Evolutionary conservation across 2,113 vertebrate species (phyloP), one percentile per base, ranked within the genome.

Genomic region (Andinoacara biseriatus): DNA sequence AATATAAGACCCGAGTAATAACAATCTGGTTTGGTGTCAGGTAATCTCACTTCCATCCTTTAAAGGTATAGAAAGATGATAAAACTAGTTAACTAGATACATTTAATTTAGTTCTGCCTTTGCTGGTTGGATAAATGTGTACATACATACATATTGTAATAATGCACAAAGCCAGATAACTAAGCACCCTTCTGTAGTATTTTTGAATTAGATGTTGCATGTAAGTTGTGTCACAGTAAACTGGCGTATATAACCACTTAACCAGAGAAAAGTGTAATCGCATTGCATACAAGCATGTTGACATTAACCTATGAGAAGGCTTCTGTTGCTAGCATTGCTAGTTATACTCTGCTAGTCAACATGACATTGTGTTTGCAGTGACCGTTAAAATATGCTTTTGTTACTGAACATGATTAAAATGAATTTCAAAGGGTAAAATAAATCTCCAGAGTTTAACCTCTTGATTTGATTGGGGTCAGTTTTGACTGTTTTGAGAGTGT

Each of bases 201-300:
- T 24, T 43, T 43, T 11, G 11, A 43, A 40, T 49, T 49, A 0
- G 38, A 1, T 17, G 8, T 29, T 46, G 43, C 29, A 0, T 49
- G 5, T 29, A 69, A 7, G 65, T 18, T 31, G 65, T 31, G 24
- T 46, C 43, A 52, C 43, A 14, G 43, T 46, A 69, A 69, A 69
- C 24, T 69, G 65, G 10, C 24, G 49, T 69, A 52, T 69, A 3
- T 52, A 49, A 52, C 17, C 65, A 52, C 0, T 43, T 40, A 52
- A 49, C 24, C 43, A 29, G 24, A 20, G 65, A 29, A 69, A 7
- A 11, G 65, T 52, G 43, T 52, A 72, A 52, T 46, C 65, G 52
- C 43, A 52, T 31, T 20, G 43, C 24, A 5, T 52, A 49, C 65
- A 49, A 9, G 40, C 22, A 43, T 5, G 3, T 20, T 0, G 43